Evolutionary conservation across 2,113 vertebrate genomes (phyloP), one percentile per base, ranked within the genome.

Genomic region (Calyptomena viridis): DNA sequence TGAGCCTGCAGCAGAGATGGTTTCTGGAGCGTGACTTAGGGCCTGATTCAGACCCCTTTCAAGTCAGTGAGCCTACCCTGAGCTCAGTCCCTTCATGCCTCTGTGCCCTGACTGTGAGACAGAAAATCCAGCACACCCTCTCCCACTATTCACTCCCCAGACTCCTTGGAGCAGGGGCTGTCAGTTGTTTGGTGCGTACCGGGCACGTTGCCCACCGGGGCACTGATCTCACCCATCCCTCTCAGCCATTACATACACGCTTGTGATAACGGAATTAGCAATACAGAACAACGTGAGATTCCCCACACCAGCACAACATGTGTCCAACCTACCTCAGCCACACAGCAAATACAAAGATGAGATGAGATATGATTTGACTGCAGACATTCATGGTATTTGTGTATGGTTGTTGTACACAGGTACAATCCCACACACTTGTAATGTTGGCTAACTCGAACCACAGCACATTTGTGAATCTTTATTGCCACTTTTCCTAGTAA

Each of bases 251-350:
- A 18, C 0, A 2, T 5, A 53, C 55, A 12, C 6, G 4, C 8
- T 8, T 3, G 3, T 5, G 27, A 3, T 25, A 59, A 46, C 1
- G 37, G 35, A 35, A 6, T 9, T 22, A 39, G 23, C n/a, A 23
- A 44, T 6, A 37, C 11, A 13, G 35, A 47, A 23, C 69, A 39
- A 28, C 9, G 1, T 14, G 9, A 49, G 46, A 60, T 77, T n/a
- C 37, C 49, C 24, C 27, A 1, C 11, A 20, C 9, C 0, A 7
- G 22, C 2, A 31, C 12, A 22, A 8, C 0, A 0, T 6, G 15
- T 17, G 79, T 40, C 62, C 56, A 18, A 12, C 39, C 47, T 23
- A 24, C 20, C 39, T 50, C 58, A 73, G 83, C 58, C 71, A 31
- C 15, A 1, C 53, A 31, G 49, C 4, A 9, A 31, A 42, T 1